Evolutionary conservation across 2,888 invertebrate genomes (phyloP).

Genomic region (Drosophila anomelani): DNA sequence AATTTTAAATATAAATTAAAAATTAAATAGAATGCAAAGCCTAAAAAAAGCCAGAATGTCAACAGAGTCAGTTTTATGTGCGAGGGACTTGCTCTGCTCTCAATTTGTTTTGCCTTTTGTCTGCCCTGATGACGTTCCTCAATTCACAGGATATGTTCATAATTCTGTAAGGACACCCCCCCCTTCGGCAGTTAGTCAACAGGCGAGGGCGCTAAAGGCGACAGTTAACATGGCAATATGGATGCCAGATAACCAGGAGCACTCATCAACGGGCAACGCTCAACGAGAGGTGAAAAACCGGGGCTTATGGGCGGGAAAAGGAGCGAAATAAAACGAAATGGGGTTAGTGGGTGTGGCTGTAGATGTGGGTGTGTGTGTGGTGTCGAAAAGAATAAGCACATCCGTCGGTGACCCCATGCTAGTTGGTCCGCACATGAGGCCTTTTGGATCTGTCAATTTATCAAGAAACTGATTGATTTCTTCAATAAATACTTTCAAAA

Average conservation of each 20-base stretch:
- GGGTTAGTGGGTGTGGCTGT: slow-evolving; percentile 6
- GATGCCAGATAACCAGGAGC: slow-evolving; percentile 31
- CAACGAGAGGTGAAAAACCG: slow-evolving; percentile 9
- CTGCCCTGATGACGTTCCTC: slow-evolving; percentile 69
- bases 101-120: slow-evolving; percentile 78
- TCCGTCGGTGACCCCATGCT: slow-evolving; percentile 9
- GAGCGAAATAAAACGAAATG: not conserved
- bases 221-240: slow-evolving; percentile 36
- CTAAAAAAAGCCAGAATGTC: slow-evolving; percentile 1
- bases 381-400: slow-evolving; percentile 1
- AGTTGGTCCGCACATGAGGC: not conserved
- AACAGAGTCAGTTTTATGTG: not conserved
- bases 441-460: slow-evolving; percentile 2
- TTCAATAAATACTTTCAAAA: not conserved
- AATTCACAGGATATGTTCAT: slow-evolving; percentile 77
- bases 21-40: not conserved
- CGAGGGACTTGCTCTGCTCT: slow-evolving; percentile 48
- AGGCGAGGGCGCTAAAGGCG: slow-evolving; percentile 34
- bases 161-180: slow-evolving; percentile 61
- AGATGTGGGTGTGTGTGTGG: not conserved
- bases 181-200: slow-evolving; percentile 24
- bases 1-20: no score
- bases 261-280: slow-evolving; percentile 37
- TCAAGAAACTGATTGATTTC: slow-evolving; percentile 10
- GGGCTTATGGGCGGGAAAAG: not conserved